phyloP scores from a whole-genome alignment of 1,140 invertebrate species.

The Pseudachorutes palmiensis region DNA sequence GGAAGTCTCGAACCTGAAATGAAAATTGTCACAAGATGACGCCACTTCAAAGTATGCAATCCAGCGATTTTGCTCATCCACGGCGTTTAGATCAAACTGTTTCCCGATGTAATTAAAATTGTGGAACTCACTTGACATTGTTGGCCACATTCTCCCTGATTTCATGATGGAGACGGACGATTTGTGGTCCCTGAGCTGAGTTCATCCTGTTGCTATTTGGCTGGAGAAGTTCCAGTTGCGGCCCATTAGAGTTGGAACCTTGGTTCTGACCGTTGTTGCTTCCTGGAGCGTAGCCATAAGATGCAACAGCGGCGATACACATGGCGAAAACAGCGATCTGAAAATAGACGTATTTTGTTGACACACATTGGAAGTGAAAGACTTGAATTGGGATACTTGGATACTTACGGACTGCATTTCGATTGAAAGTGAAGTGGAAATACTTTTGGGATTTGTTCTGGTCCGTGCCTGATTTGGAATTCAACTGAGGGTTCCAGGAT shows the following conservation, averaged over 20 bases:
- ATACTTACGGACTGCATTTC: background rate
- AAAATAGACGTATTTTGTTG: background rate
- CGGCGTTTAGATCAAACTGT: too few relatives aligned
- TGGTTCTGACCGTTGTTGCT: background rate
- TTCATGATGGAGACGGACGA: slow-evolving; percentile 3
- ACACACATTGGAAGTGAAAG: background rate
- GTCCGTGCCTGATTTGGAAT: background rate
- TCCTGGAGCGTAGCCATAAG: background rate
- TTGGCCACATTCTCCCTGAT: background rate
- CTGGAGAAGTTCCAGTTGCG: background rate
- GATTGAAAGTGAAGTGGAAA: background rate
- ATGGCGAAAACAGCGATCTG: background rate
- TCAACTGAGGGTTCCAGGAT: background rate
- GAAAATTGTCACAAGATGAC: background rate
- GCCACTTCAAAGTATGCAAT: too few relatives aligned
- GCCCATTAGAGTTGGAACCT: background rate
- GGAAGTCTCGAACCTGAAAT: background rate
- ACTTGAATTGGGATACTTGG: too few relatives aligned
- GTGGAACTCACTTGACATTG: background rate
- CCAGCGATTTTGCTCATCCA: too few relatives aligned
- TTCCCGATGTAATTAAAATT: background rate
- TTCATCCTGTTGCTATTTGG: background rate
- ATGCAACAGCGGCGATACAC: background rate
- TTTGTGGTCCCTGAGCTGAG: background rate
- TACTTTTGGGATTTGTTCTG: background rate